Base-by-base conservation (phyloP, 2,113 vertebrate genomes). In the Petaurus breviceps region DNA sequence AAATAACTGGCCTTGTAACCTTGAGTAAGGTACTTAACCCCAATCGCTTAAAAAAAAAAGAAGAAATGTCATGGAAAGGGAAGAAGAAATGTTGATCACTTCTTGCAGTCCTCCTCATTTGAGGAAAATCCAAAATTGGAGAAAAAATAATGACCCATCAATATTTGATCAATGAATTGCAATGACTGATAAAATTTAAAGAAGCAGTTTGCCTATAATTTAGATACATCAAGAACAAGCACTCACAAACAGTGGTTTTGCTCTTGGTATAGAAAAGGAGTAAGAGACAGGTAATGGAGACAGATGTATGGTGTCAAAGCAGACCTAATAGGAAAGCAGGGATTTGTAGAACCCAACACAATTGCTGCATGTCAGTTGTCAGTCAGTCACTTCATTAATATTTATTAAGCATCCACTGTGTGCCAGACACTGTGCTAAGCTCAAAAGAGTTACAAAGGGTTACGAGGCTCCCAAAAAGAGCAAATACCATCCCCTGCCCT, bases 71-170 rank as follows among this genome's bases (percentile, higher is more conserved):
- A 31, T 54, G 37, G 19, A 93, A 49, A 22, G 14, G 6, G 28
- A 3, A 46, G 51, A 51, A 93, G 54, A 31, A 16, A 52, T 94
- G 43, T 7, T 92, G 51, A 95, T 91, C 46, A 11, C 0, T 94
- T 95, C 50, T 77, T 91, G 93, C 37, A 93, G 90, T 94, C 90
- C 94, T 93, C 43, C 43, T 92, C 46, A 94, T 51, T 92, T 95
- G 95, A 95, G 49, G 31, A 90, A 97, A 93, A 94, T 93, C 61
- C 92, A 89, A 93, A 91, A 46, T 53, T 96, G 92, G 57, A 93
- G 96, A 94, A 77, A 90, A 14, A n/a, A n/a, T 37, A 84, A 84
- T 54, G 51, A 11, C 91, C 55, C 68, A 51, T 94, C 92, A 55
- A 96, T 57, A 96, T 96, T 14, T 92, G 93, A 96, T 22, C 10